Percentiles rank a stretch among this genome's conserved stretches.
Conservation (phyloP, 2,888 invertebrate species). For the Coecobrya sp. region DNA sequence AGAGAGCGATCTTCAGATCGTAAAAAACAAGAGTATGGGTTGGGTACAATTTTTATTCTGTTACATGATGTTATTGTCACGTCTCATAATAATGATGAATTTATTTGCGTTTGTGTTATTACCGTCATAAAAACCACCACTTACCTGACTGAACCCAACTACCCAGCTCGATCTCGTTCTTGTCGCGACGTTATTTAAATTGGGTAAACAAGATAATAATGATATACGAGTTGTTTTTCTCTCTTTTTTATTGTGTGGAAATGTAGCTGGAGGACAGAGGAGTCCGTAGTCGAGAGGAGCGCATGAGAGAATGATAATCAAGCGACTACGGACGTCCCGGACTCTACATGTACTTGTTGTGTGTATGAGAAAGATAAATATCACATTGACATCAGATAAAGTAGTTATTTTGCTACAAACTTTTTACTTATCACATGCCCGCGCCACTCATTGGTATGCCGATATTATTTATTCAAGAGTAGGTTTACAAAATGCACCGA, state of each 20-base stretch:
- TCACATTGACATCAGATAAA: neutral
- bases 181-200: neutral
- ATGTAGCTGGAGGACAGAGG: neutral
- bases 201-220: slow-evolving; percentile 8
- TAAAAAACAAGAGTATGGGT: too few species aligned
- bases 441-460: neutral
- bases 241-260: slow-evolving; percentile 12
- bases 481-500: neutral
- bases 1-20: too few species aligned
- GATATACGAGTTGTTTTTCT: neutral
- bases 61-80: too few species aligned
- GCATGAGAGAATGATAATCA: too few species aligned
- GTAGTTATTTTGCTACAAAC: neutral
- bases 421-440: neutral
- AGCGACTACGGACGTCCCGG: neutral
- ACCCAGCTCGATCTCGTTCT: neutral
- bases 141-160: slow-evolving; percentile 5
- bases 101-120: neutral
- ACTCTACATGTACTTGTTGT: neutral
- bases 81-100: too few species aligned
- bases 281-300: too few species aligned
- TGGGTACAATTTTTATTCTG: too few species aligned
- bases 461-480: neutral
- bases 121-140: neutral
- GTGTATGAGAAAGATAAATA: neutral